These are phyloP conservation scores for Cactoblastis cactorum DNA, from an alignment of 2,888 invertebrate species.

Conservation along the genomic window DNA sequence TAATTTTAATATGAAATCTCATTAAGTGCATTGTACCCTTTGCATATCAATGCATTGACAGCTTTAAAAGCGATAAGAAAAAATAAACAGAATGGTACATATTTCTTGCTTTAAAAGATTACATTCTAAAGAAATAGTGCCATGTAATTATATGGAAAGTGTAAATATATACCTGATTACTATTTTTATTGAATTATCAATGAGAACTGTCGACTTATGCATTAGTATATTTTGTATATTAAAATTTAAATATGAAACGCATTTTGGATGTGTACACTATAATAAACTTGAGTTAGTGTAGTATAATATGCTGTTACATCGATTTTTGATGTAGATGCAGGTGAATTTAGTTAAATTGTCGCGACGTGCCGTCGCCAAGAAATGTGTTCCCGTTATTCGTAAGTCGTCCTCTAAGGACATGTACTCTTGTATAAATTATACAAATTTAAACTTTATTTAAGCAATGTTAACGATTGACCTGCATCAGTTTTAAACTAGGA, in stretches of 20 bases:
- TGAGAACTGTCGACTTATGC: conserved; percentile 41
- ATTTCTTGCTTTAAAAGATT: conserved; percentile 53
- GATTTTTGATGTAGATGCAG: conserved; percentile 56
- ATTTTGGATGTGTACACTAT: conserved; percentile 47
- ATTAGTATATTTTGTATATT: conserved; percentile 50
- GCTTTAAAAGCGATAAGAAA: neutral
- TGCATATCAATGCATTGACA: neutral
- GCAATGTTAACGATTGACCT: conserved; percentile 69
- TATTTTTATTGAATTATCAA: conserved; percentile 57
- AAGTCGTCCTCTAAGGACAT: conserved; percentile 52
- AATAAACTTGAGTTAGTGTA: conserved; percentile 48
- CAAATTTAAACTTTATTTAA: conserved; percentile 38
- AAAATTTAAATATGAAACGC: conserved; percentile 45
- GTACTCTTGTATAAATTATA: conserved; percentile 40
- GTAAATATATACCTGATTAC: conserved; percentile 49
- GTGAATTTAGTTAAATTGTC: conserved; percentile 67
- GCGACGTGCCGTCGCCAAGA: conserved; percentile 45
- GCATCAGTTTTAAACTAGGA: conserved; percentile 59
- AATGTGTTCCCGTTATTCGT: conserved; percentile 57
- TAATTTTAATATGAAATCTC: conserved; percentile 4
- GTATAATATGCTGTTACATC: conserved; percentile 43
- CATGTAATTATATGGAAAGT: conserved; percentile 63
- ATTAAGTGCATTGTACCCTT: neutral
- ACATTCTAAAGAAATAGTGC: conserved; percentile 69
- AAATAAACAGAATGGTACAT: conserved; percentile 44